Conservation (phyloP, 2,113 vertebrate species). For the Pogona vitticeps region DNA sequence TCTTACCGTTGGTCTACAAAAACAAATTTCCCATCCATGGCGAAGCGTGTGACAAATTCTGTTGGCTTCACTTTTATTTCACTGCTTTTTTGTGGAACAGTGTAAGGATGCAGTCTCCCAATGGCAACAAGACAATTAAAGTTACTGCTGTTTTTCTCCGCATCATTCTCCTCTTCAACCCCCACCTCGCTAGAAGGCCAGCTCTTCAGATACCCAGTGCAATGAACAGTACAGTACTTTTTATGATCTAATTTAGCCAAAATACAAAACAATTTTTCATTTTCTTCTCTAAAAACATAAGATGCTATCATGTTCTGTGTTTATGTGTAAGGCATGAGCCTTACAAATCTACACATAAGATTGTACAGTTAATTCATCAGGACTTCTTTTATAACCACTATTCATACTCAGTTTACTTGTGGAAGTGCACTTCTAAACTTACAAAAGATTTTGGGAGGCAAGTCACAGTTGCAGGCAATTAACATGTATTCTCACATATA, state of each 20-base stretch:
- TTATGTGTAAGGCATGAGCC: slow-evolving; percentile 5
- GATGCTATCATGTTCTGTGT: not conserved
- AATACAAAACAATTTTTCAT: slow-evolving; percentile 21
- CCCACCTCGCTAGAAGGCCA: slow-evolving; percentile 85
- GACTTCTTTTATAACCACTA: not conserved
- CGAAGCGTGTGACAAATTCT: slow-evolving; percentile 87
- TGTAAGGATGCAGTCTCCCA: slow-evolving; percentile 83
- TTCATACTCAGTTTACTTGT: slow-evolving; percentile 41
- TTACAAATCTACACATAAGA: not conserved
- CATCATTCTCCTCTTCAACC: slow-evolving; percentile 81
- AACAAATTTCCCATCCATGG: slow-evolving; percentile 93
- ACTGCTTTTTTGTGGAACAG: slow-evolving; percentile 79
- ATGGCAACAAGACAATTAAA: slow-evolving; percentile 91
- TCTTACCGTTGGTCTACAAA: slow-evolving; percentile 91
- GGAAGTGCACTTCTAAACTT: slow-evolving; percentile 25
- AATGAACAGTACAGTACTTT: slow-evolving; percentile 90
- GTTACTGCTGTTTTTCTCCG: slow-evolving; percentile 81
- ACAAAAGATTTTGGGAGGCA: slow-evolving; percentile 9
- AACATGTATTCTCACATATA: slow-evolving; percentile 23
- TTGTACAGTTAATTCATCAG: not conserved
- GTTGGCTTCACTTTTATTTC: slow-evolving; percentile 86
- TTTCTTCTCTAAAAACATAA: not conserved
- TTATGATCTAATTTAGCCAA: slow-evolving; percentile 79
- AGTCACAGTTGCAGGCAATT: slow-evolving; percentile 27
- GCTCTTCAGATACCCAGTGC: slow-evolving; percentile 89